phyloP scores from a whole-genome alignment of 2,113 vertebrate species.

The Bos indicus region DNA sequence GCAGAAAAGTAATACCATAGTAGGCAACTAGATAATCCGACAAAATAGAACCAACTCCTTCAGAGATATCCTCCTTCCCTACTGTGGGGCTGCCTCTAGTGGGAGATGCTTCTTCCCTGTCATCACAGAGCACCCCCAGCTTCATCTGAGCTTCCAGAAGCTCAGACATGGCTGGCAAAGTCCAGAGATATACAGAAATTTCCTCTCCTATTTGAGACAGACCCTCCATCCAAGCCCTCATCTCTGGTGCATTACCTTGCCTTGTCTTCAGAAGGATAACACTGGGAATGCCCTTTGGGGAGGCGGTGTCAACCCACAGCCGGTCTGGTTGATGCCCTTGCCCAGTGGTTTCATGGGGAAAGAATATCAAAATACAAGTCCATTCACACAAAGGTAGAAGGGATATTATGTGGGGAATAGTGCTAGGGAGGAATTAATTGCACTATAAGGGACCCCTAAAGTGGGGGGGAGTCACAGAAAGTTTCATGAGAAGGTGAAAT shows the following conservation, averaged over 20 bases:
- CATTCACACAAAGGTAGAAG: not conserved
- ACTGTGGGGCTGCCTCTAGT: not conserved
- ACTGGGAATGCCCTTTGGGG: not conserved
- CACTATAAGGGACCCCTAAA: not conserved
- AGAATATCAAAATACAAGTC: not conserved
- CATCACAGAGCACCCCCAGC: not conserved
- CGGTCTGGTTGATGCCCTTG: not conserved
- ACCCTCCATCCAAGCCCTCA: not conserved
- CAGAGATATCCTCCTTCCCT: not conserved
- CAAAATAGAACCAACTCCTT: not conserved
- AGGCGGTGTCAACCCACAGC: not conserved
- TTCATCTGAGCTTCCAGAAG: not conserved
- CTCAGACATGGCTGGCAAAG: not conserved
- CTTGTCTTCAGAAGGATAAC: not conserved
- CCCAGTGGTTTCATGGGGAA: not conserved
- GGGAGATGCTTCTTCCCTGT: not conserved
- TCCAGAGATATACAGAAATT: not conserved
- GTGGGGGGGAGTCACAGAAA: not conserved
- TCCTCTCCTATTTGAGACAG: not conserved
- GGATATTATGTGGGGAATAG: not conserved
- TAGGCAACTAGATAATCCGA: not conserved
- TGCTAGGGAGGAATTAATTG: not conserved
- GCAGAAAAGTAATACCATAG: not conserved
- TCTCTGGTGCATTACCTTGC: not conserved
- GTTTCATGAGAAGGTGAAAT: not conserved